Evolutionary conservation across 92 coral and sea anemone species (phyloP), one percentile per base, ranked within the genome.

Genomic region (Actinostola sp.): DNA sequence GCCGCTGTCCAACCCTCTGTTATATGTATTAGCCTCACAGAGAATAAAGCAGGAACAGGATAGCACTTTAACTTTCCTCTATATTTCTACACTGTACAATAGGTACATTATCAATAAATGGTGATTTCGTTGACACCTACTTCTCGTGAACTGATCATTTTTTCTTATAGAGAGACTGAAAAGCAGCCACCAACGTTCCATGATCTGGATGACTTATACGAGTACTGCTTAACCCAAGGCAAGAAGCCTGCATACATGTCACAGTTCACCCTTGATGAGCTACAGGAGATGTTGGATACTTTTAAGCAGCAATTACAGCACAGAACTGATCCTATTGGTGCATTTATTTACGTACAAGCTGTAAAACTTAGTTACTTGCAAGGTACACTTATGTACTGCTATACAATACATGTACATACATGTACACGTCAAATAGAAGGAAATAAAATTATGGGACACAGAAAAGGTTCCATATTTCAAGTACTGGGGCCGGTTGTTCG

Each of bases 181-280:
- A 71, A 80, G 19, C 90, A 85, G 67, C 86, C 90, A 32, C 77
- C 82, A 28, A 67, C 67, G 13, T 85, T 85, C 71, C 78, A 74
- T 58, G 78, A 68, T 32, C 55, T 85, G 41, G 90, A 85, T 53
- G 82, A 85, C 50, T 62, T 85, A 13, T 77, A 60, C 32, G 82
- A 85, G n/a, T 77, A 80, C 70, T 82, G 83, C 57, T 51, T 67
- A 39, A 85, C 78, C 29, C 74, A 83, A 26, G 90, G 90, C 56
- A 85, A 85, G 66, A 85, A 85, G 71, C 90, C 90, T 30, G 90
- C 83, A 9, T 56, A 80, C 23, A 85, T 85, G 90, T 85, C 90
- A 20, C 86, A 80, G 54, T 63, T 63, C 71, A 85, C 90, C 31
- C 49, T 79, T 24, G 78, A 80, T 24, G 82, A 83, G 35, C 70